Evolutionary conservation across 2,113 vertebrate genomes (phyloP), one percentile per base, ranked within the genome.

Genomic region (Propithecus coquereli): DNA sequence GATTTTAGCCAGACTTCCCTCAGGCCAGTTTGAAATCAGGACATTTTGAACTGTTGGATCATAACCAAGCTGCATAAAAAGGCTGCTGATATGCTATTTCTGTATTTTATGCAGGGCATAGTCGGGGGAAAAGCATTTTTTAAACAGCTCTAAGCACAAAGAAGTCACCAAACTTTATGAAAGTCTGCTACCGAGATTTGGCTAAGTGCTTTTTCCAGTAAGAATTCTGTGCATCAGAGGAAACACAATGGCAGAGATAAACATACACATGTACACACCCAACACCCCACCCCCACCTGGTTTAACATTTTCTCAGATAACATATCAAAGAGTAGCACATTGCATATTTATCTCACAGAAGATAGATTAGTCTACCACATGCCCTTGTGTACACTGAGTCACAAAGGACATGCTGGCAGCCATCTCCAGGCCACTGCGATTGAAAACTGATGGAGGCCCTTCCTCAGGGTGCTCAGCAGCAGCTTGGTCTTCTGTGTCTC

Each of bases 1-100:
- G 88, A 95, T 95, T 95, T 93, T 96, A 94, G 73, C 68, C 94
- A 97, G 96, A 93, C 80, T 95, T 91, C 86, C 94, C 93, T 45
- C 57, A 92, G 97, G 96, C 93, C 27, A 37, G 73, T 85, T 85
- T 77, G 79, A 94, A 97, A 91, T 83, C 50, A 80, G 82, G 63
- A 66, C 37, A 96, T 87, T 94, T 90, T 93, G 88, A 97, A 85
- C 68, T 61, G 68, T 81, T 94, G 86, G 90, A 87, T 89, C 93
- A 87, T 47, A 95, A 65, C 71, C 66, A 77, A 82, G 73, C 52
- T 40, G 45, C n/a, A 84, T 81, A 66, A 70, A 95, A 90, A 85
- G 57, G 17, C 32, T 52, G 50, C 73, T 32, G 52, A 95, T 68
- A 54, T 32, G 23, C 61, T 89, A 45, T 80, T 92, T 95, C 50